These are phyloP conservation scores for Corythornis cristatus DNA, from an alignment of 2,113 vertebrate genomes.

Conservation along the genomic window DNA sequence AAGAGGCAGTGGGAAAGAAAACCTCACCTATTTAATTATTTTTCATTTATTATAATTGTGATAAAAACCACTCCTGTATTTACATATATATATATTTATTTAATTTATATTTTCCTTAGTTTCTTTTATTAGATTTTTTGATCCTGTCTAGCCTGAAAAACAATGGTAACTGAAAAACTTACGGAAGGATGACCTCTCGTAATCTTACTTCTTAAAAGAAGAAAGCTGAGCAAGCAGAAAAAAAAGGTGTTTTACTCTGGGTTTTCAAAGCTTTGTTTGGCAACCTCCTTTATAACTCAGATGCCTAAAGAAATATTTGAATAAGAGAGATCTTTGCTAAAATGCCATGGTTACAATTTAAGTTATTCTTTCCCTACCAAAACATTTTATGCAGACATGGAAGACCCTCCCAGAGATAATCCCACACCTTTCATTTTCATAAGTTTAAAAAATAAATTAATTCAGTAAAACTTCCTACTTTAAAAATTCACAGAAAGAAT, in stretches of 20 bases:
- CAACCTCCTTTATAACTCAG: background rate
- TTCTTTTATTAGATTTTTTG: background rate
- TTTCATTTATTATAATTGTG: background rate
- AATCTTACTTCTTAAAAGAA: background rate
- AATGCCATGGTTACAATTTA: background rate
- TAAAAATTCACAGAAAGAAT: background rate
- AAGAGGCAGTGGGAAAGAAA: background rate
- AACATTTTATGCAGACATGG: background rate
- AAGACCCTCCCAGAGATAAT: slow-evolving; percentile 9
- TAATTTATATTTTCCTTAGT: background rate
- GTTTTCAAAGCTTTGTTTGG: background rate
- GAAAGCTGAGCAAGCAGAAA: slow-evolving; percentile 2
- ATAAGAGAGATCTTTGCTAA: background rate
- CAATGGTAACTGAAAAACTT: background rate
- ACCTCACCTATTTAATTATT: background rate
- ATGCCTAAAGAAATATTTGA: slow-evolving; percentile 13
- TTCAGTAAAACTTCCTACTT: background rate
- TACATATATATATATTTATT: background rate
- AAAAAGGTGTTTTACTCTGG: background rate
- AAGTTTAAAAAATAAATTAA: background rate
- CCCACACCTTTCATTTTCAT: slow-evolving; percentile 27
- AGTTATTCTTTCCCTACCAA: slow-evolving; percentile 10
- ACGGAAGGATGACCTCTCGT: background rate
- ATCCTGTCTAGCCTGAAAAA: background rate
- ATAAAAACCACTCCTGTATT: background rate